These are phyloP conservation scores for Amphiprion clarkii DNA, from an alignment of 2,797 vertebrate species.

Conservation along the genomic window DNA sequence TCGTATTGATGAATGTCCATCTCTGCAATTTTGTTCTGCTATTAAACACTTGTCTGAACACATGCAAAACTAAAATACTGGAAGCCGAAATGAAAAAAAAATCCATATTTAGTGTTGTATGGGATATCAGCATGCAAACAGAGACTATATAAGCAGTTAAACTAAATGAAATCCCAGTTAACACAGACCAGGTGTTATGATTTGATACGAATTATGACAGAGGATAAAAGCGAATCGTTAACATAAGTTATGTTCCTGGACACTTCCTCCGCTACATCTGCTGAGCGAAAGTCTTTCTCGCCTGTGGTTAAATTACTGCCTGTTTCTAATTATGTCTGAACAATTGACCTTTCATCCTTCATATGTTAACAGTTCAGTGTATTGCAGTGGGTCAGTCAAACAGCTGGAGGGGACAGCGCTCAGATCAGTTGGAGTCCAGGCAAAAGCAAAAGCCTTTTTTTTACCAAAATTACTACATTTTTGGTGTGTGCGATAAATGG, in stretches of 20 bases:
- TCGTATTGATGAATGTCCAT: too few relatives aligned
- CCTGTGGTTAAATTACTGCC: slow-evolving; percentile 54
- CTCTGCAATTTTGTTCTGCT: too few relatives aligned
- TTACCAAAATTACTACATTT: not conserved
- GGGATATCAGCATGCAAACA: not conserved
- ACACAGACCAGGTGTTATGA: not conserved
- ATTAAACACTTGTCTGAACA: too few relatives aligned
- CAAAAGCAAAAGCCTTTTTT: slow-evolving; percentile 20
- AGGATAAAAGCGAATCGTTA: not conserved
- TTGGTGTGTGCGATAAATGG: slow-evolving; percentile 41
- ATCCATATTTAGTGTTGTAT: too few relatives aligned
- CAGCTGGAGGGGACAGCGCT: slow-evolving; percentile 56
- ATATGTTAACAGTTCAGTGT: slow-evolving; percentile 62
- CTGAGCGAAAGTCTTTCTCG: slow-evolving; percentile 38
- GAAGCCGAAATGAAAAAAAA: too few relatives aligned
- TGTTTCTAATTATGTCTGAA: slow-evolving; percentile 70
- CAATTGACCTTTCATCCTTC: slow-evolving; percentile 73
- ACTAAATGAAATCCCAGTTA: not conserved
- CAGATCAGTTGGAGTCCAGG: slow-evolving; percentile 17
- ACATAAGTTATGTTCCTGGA: slow-evolving; percentile 4
- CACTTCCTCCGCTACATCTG: slow-evolving; percentile 13
- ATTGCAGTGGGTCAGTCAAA: slow-evolving; percentile 53
- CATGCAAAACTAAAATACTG: too few relatives aligned
- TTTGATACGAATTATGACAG: not conserved
- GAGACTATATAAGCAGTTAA: not conserved